phyloP scores from a whole-genome alignment of 2,888 invertebrate genomes.

The Pyrochroa serraticornis region DNA sequence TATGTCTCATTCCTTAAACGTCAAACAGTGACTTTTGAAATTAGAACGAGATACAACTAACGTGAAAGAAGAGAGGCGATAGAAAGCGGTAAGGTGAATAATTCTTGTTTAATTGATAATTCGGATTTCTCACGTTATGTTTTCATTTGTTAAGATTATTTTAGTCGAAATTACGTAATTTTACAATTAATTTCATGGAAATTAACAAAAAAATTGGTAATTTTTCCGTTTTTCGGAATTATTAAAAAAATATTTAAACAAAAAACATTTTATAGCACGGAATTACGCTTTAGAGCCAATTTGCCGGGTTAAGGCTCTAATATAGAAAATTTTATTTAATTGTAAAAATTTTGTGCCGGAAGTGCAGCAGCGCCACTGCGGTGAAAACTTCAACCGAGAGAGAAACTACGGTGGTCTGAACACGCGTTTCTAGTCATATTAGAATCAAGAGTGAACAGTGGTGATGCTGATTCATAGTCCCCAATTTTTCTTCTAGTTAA shows the following conservation, averaged over 20 bases:
- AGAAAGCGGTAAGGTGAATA: not conserved
- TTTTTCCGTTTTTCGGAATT: too few relatives aligned
- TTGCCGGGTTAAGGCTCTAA: too few relatives aligned
- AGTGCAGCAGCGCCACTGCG: constrained; percentile 6
- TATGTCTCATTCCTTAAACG: constrained; percentile 5
- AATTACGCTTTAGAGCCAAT: too few relatives aligned
- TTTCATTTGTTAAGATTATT: too few relatives aligned
- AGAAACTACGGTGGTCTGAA: constrained; percentile 52
- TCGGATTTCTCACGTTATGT: too few relatives aligned
- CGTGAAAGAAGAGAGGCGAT: not conserved
- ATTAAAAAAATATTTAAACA: too few relatives aligned
- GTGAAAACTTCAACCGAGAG: not conserved
- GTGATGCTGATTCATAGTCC: constrained; percentile 37
- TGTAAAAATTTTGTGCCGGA: not conserved
- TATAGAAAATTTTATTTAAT: not conserved
- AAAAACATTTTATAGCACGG: too few relatives aligned
- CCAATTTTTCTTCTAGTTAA: constrained; percentile 13
- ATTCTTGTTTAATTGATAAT: not conserved
- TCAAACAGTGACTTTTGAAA: not conserved
- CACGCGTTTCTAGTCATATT: constrained; percentile 35
- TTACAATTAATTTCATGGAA: too few relatives aligned
- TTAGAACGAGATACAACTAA: not conserved
- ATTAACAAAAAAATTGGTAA: too few relatives aligned
- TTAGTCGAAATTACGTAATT: too few relatives aligned
- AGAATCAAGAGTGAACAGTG: constrained; percentile 28